Evolutionary conservation across 2,797 vertebrate genomes (phyloP).

Genomic region (Orestias chungarensis): DNA sequence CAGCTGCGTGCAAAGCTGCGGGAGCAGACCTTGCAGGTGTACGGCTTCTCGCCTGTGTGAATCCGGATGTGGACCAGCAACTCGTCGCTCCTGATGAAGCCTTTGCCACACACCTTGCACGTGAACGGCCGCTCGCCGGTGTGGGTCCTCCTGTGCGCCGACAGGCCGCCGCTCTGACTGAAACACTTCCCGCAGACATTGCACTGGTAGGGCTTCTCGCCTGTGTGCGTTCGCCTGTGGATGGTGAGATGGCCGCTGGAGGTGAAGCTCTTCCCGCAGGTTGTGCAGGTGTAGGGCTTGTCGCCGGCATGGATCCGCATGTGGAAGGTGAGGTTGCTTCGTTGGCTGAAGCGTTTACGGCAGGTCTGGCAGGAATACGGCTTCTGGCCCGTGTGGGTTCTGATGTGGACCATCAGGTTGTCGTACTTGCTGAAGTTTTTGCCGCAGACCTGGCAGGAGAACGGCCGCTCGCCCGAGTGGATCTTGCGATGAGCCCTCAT

Average conservation of each 20-base stretch:
- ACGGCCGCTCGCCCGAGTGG: not conserved
- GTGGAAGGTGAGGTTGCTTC: slow-evolving; percentile 6
- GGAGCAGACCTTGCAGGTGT: not conserved
- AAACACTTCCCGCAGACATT: slow-evolving; percentile 2
- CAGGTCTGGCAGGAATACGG: not conserved
- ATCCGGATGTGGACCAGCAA: slow-evolving; percentile 2
- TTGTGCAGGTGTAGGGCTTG: slow-evolving; percentile 2
- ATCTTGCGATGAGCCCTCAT: slow-evolving; percentile 1
- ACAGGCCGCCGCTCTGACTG: slow-evolving; percentile 2
- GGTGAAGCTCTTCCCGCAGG: slow-evolving; percentile 1
- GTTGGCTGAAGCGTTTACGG: slow-evolving; percentile 2
- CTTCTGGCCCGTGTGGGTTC: slow-evolving; percentile 5
- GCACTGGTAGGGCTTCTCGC: slow-evolving; percentile 4
- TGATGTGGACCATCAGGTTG: slow-evolving; percentile 3
- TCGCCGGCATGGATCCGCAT: slow-evolving; percentile 1
- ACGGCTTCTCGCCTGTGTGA: slow-evolving; percentile 9
- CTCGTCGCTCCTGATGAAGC: not conserved
- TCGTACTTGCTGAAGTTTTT: not conserved
- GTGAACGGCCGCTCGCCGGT: not conserved
- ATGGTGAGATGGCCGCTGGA: slow-evolving; percentile 7
- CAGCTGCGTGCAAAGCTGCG: slow-evolving; percentile 3
- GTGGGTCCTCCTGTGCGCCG: not conserved
- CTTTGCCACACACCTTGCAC: slow-evolving; percentile 2
- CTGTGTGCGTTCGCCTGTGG: not conserved
- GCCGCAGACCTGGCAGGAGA: not conserved